phyloP scores from a whole-genome alignment of 2,797 vertebrate genomes.

The Gymnothorax reevesii region DNA sequence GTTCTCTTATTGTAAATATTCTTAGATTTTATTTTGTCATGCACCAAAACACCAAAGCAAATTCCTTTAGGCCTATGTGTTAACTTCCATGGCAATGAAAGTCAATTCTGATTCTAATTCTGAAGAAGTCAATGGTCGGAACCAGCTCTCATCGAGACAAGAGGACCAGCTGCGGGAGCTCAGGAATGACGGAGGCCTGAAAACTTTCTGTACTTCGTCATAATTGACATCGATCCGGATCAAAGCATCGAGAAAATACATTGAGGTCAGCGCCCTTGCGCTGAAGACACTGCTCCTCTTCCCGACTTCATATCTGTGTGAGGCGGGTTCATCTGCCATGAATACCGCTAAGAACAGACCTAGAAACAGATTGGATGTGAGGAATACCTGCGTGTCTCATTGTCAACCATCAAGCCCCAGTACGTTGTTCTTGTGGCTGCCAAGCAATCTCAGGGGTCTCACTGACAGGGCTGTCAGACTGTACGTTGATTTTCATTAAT shows the following conservation, averaged over 20 bases:
- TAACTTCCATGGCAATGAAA: too few species aligned
- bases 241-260: background rate
- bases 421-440: slow-evolving; percentile 23
- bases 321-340: background rate
- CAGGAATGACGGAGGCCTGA: background rate
- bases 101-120: too few species aligned
- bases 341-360: slow-evolving; percentile 24
- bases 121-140: background rate
- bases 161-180: background rate
- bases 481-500: background rate
- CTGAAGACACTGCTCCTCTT: background rate
- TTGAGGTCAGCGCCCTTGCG: background rate
- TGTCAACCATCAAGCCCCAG: slow-evolving; percentile 18
- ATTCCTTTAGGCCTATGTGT: too few species aligned
- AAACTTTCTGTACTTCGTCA: too few species aligned
- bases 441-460: slow-evolving; percentile 24
- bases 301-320: background rate
- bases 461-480: background rate
- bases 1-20: too few species aligned
- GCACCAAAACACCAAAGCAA: too few species aligned
- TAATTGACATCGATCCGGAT: too few species aligned
- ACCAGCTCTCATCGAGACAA: background rate
- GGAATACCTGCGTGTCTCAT: slow-evolving; percentile 30
- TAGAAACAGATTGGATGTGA: slow-evolving; percentile 32
- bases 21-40: too few species aligned